Conservation (phyloP, 2,888 invertebrate genomes). For the Eupelmus urozonus region DNA sequence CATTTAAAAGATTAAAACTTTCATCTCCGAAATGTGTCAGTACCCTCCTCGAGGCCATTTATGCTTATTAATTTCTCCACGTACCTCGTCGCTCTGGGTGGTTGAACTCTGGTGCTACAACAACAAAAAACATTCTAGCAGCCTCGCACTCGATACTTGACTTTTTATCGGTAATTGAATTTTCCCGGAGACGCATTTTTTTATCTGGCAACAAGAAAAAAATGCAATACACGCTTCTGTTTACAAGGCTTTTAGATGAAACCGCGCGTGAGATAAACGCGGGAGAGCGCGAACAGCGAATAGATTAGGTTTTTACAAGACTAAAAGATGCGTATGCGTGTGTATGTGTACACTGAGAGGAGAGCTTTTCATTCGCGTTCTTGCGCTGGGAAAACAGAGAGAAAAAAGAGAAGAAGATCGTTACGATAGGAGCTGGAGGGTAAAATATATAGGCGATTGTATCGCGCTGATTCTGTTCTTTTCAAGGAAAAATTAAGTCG, state of each 20-base stretch:
- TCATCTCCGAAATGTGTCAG: neutral
- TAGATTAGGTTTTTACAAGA: constrained; percentile 22
- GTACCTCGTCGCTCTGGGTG: too few species aligned
- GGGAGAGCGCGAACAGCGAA: constrained; percentile 25
- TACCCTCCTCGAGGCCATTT: too few species aligned
- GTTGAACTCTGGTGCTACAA: too few species aligned
- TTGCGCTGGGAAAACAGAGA: neutral
- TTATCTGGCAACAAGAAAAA: too few species aligned
- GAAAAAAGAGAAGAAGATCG: constrained; percentile 3
- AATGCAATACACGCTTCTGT: constrained; percentile 5
- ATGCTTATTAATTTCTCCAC: constrained; percentile 9
- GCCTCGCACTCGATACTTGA: too few species aligned
- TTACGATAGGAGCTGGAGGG: neutral
- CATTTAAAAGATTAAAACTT: constrained; percentile 36
- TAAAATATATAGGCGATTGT: constrained; percentile 16
- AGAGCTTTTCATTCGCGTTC: constrained; percentile 36
- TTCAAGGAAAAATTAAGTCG: constrained; percentile 29
- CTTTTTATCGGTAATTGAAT: constrained; percentile 29
- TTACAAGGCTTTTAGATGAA: constrained; percentile 30
- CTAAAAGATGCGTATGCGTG: neutral
- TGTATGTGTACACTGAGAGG: neutral
- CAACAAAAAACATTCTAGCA: too few species aligned
- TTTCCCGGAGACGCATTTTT: neutral
- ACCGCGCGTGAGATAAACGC: constrained; percentile 12
- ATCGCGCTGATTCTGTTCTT: neutral